Evolutionary conservation across 2,797 vertebrate genomes (phyloP), one percentile per base, ranked within the genome.

Genomic region (Lepus townsendii): DNA sequence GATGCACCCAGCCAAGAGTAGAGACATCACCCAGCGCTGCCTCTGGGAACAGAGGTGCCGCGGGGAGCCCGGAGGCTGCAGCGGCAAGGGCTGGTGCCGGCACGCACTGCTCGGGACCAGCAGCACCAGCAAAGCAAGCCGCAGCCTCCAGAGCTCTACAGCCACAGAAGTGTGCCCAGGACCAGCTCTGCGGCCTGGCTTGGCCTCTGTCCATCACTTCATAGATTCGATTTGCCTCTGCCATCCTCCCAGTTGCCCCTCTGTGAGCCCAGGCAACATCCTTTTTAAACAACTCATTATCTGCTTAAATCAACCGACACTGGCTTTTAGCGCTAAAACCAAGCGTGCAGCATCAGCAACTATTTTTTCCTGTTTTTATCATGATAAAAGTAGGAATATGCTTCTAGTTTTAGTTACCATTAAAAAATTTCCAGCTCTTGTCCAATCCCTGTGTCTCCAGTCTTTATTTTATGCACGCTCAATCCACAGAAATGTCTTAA

Each of bases 401-500:
- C 65, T 83, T 90, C 26, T 5, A 42, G 20, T 27, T 57, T 71
- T 35, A 12, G 9, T 68, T 73, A 35, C 35, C n/a, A 72, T 84
- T 85, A 94, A 92, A 91, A 79, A 24, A 47, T 80, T 60, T 63
- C 54, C 35, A 91, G 14, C 14, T 91, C 77, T 84, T 93, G 66
- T 20, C 32, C 60, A 95, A 66, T 72, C 88, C 65, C 68, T 88
- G 20, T 85, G 54, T 85, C 50, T 87, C 30, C 30, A 30, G 32
- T 83, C 76, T 88, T 77, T 86, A 52, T 83, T 82, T 86, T 32
- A 47, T 60, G 1, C 9, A 26, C 2, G 30, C 54, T 7, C n/a
- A 83, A 83, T 27, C 27, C 72, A 88, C 14, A 93, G 62, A 73
- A 47, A 72, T 88, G 69, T 83, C 50, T 87, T 83, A 72, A 65